These are phyloP conservation scores for Drosophila pallidifrons DNA, from an alignment of 1,140 invertebrate genomes.

Conservation along the genomic window DNA sequence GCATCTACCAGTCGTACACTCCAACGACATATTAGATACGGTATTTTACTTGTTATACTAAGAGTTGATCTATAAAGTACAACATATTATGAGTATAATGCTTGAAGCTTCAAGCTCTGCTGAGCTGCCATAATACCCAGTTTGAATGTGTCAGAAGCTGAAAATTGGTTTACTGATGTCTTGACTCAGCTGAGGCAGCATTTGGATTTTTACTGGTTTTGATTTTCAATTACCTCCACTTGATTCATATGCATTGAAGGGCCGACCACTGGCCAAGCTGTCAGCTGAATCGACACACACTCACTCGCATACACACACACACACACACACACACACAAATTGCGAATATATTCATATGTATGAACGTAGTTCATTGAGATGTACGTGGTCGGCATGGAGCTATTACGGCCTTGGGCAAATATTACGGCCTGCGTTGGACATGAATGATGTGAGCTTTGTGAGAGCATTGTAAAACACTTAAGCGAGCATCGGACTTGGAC, in stretches of 20 bases:
- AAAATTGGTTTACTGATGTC: conserved; percentile 46
- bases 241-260: conserved; percentile 76
- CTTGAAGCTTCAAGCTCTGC: background rate
- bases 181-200: conserved; percentile 13
- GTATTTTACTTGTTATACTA: background rate
- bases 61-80: background rate
- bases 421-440: conserved; percentile 76
- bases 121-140: conserved; percentile 4
- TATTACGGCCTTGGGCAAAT: conserved; percentile 72
- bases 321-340: conserved; percentile 15
- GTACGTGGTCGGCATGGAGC: conserved; percentile 35
- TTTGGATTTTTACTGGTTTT: conserved; percentile 60
- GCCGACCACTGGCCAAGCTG: conserved; percentile 62
- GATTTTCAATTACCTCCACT: conserved; percentile 81
- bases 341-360: conserved; percentile 40
- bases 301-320: background rate
- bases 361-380: conserved; percentile 34
- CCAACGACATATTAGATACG: too few relatives aligned
- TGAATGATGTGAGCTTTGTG: conserved; percentile 80
- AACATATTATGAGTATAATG: background rate
- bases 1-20: too few relatives aligned
- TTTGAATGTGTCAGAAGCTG: conserved; percentile 26
- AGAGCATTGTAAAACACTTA: conserved; percentile 81
- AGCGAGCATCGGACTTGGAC: conserved; percentile 37
- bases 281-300: conserved; percentile 42